These are phyloP conservation scores for Orestias chungarensis DNA, from an alignment of 2,797 vertebrate genomes.

Conservation along the genomic window DNA sequence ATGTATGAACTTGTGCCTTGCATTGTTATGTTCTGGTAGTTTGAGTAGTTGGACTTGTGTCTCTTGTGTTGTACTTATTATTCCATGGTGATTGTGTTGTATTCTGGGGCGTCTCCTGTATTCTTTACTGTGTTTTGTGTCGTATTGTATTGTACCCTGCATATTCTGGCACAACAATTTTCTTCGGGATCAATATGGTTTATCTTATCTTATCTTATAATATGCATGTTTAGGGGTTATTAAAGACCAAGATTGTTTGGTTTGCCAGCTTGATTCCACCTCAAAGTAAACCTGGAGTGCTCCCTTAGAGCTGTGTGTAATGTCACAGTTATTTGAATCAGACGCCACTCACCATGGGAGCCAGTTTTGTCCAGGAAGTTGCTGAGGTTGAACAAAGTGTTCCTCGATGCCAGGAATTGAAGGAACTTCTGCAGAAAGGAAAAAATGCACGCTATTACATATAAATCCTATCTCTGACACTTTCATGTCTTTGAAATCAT, in stretches of 20 bases:
- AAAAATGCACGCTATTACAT: constrained; percentile 17
- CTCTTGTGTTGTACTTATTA: no score
- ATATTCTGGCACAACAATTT: no score
- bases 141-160: no score
- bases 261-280: neutral
- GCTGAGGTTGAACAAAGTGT: constrained; percentile 98
- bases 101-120: no score
- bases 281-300: neutral
- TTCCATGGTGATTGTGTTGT: no score
- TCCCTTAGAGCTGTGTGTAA: neutral
- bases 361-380: constrained; percentile 99
- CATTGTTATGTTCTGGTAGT: no score
- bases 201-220: no score
- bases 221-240: neutral
- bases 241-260: neutral
- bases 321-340: neutral
- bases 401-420: constrained; percentile 97
- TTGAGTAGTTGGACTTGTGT: no score
- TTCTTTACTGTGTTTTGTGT: no score
- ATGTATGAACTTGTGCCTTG: no score
- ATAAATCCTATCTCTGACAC: neutral
- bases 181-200: no score
- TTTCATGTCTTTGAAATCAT: neutral
- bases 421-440: constrained; percentile 89
- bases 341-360: constrained; percentile 88